These are phyloP conservation scores for Lasioglossum villosulum DNA, from an alignment of 2,888 invertebrate species.

Conservation along the genomic window DNA sequence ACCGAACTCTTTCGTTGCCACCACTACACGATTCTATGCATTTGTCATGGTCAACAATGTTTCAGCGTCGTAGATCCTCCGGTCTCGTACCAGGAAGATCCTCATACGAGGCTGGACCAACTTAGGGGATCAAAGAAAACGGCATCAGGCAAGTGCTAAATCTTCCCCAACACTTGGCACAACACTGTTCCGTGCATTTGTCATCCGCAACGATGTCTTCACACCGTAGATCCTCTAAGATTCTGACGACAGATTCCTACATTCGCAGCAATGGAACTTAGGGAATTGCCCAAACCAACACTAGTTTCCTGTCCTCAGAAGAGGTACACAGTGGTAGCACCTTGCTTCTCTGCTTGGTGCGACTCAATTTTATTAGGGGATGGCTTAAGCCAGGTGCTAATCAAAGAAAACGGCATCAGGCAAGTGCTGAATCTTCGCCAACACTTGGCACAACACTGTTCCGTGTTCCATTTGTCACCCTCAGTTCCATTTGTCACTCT, in stretches of 20 bases:
- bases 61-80: neutral
- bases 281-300: neutral
- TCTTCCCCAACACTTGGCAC: neutral
- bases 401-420: neutral
- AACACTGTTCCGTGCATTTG: neutral
- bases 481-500: conserved; percentile 2
- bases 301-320: neutral
- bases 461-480: too few species aligned
- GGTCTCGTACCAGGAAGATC: neutral
- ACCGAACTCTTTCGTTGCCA: neutral
- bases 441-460: neutral
- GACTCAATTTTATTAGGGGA: neutral
- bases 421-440: neutral
- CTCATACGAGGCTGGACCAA: neutral
- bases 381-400: too few species aligned
- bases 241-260: neutral
- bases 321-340: neutral
- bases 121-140: neutral
- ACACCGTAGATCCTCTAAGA: neutral
- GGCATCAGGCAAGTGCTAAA: neutral
- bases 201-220: neutral
- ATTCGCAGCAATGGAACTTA: too few species aligned
- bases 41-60: conserved; percentile 3
- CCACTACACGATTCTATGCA: neutral
- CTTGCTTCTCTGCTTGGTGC: neutral